Percentiles rank a stretch among this genome's conserved stretches.
phyloP scores from a whole-genome alignment of 2,113 vertebrate genomes.

The Rattus rattus region DNA sequence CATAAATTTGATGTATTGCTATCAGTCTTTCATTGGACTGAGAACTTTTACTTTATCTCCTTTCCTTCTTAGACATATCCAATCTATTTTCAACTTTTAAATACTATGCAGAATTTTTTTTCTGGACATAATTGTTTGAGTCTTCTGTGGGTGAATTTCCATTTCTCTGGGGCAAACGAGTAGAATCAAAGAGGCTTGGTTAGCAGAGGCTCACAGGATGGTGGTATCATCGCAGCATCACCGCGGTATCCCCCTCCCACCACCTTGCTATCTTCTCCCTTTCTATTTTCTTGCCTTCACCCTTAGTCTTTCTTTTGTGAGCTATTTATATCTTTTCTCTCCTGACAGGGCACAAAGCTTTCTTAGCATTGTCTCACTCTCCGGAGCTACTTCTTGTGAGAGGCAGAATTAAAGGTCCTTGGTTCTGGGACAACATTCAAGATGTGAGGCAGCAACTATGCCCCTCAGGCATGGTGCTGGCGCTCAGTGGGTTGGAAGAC shows the following conservation, averaged over 20 bases:
- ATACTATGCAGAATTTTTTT: background rate
- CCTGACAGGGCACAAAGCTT: background rate
- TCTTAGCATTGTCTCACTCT: background rate
- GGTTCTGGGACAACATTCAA: background rate
- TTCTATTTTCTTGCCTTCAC: background rate
- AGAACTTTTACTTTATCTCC: background rate
- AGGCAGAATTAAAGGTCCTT: background rate
- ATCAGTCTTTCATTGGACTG: background rate
- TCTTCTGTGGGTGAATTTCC: background rate
- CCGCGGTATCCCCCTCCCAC: rapidly evolving
- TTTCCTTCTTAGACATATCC: background rate
- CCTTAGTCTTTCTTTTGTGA: background rate
- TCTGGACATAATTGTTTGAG: background rate
- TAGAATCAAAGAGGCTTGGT: background rate
- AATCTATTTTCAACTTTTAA: background rate
- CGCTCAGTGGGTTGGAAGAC: background rate
- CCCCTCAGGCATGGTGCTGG: no score
- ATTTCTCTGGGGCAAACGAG: background rate
- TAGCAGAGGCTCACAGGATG: background rate
- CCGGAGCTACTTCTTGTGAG: background rate
- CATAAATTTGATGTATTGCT: background rate
- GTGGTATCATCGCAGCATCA: background rate
- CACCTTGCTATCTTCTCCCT: background rate
- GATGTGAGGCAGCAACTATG: background rate
- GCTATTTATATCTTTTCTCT: background rate